Evolutionary conservation across 1,140 invertebrate genomes (phyloP), one percentile per base, ranked within the genome.

Genomic region (Caenorhabditis elegans): DNA sequence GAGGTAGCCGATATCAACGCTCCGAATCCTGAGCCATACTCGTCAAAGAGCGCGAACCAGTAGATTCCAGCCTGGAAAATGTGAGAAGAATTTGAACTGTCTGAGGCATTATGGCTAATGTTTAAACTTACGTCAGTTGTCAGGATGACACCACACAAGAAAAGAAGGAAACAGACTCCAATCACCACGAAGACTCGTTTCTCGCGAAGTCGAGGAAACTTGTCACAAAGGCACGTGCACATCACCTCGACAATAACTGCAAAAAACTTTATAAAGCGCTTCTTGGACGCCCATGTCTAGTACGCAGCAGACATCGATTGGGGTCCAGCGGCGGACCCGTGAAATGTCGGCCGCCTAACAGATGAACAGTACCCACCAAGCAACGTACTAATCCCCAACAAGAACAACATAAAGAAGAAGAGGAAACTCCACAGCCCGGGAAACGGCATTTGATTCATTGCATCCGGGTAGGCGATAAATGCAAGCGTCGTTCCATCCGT

Each of bases 401-500:
- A 89, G 78, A 90, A 88, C 0, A 90, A 83, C 90, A 91, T 91
- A 4, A 87, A 34, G 82, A 91, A 91, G 85, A 91, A 91, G 10
- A 91, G 84, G 26, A 90, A 78, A 13, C 89, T 84, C 90, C 90
- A 91, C 10, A 91, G 65, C 13, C 94, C 91, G 43, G 90, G 87
- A 22, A 89, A 28, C 11, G 90, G 90, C 83, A 91, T 87, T 24
- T 83, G 85, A 84, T 88, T 83, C 79, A 91, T 87, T 11, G 90
- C 90, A 81, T 90, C 89, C 17, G 90, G 90, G 65, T 90, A 90
- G 2, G 87, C 90, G 24, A 88, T 80, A 51, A 87, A 87, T 26
- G 86, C 86, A n/a, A 87, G 55, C 2, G 39, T 86, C 0, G 24
- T 78, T 93, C 93, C 88, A 80, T 91, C 92, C 82, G 92, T 92